A percentile compares a stretch with the other conserved stretches of the same genome.
Evolutionary conservation across 2,888 invertebrate species (phyloP).

Genomic region (Spilarctia lutea): DNA sequence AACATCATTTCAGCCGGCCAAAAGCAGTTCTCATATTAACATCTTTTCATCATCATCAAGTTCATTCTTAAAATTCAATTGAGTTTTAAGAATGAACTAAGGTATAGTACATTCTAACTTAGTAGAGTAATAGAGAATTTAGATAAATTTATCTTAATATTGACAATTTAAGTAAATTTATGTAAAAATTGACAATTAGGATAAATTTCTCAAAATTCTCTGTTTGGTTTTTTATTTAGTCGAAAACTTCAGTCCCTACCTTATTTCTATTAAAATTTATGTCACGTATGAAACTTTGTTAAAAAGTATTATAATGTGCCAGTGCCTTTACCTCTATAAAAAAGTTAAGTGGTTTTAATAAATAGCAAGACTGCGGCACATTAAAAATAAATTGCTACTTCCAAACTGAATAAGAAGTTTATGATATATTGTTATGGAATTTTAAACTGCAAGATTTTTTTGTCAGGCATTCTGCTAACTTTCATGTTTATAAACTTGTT

Average conservation of each 20-base stretch:
- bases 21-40: neutral
- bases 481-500: neutral
- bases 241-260: neutral
- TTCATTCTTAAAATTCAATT: too few relatives aligned
- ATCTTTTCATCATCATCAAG: too few relatives aligned
- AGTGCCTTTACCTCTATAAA: slow-evolving; percentile 17
- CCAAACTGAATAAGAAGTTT: slow-evolving; percentile 29
- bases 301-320: slow-evolving; percentile 9
- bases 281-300: slow-evolving; percentile 1
- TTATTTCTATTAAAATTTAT: slow-evolving; percentile 5
- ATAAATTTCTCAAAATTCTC: too few relatives aligned
- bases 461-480: neutral
- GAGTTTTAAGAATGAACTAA: too few relatives aligned
- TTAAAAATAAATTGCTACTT: slow-evolving; percentile 38
- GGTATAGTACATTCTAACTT: too few relatives aligned
- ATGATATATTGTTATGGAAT: slow-evolving; percentile 31
- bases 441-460: slow-evolving; percentile 17
- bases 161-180: too few relatives aligned
- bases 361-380: slow-evolving; percentile 27
- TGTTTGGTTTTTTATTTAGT: neutral
- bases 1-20: too few relatives aligned
- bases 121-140: too few relatives aligned
- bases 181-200: too few relatives aligned
- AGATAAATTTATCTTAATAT: too few relatives aligned
- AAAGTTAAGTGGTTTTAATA: slow-evolving; percentile 31